These are phyloP conservation scores for Stratiomys singularior DNA, from an alignment of 2,888 invertebrate genomes.

Conservation along the genomic window DNA sequence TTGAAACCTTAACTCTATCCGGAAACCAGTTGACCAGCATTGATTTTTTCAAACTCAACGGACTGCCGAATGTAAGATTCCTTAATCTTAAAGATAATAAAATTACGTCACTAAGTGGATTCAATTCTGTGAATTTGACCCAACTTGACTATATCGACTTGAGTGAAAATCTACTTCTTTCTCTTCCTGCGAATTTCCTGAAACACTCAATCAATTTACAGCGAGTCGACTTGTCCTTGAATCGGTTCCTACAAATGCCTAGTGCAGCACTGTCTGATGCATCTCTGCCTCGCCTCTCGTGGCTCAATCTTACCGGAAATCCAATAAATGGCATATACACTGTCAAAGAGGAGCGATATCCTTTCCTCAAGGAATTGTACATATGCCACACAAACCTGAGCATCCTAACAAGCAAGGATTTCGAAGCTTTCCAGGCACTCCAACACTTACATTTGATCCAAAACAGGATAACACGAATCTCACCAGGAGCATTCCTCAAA, in stretches of 20 bases:
- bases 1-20: constrained; percentile 78
- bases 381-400: constrained; percentile 83
- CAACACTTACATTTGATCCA: constrained; percentile 78
- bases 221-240: constrained; percentile 80
- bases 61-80: constrained; percentile 77
- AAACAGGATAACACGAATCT: constrained; percentile 81
- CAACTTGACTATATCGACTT: constrained; percentile 80
- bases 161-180: constrained; percentile 78
- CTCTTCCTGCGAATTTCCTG: constrained; percentile 84
- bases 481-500: constrained; percentile 85
- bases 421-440: constrained; percentile 82
- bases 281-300: constrained; percentile 76
- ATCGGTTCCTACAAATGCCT: constrained; percentile 83
- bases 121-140: constrained; percentile 79
- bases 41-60: constrained; percentile 81
- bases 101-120: constrained; percentile 79
- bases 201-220: constrained; percentile 77
- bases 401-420: constrained; percentile 85
- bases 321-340: constrained; percentile 78
- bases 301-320: constrained; percentile 86
- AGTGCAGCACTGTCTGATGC: constrained; percentile 77
- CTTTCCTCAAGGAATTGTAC: constrained; percentile 83
- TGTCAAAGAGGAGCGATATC: constrained; percentile 77
- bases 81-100: constrained; percentile 79
- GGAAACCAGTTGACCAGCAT: constrained; percentile 75